phyloP scores from a whole-genome alignment of 37 sponge, comb jelly and placozoan species.

The Ephydatia muelleri region DNA sequence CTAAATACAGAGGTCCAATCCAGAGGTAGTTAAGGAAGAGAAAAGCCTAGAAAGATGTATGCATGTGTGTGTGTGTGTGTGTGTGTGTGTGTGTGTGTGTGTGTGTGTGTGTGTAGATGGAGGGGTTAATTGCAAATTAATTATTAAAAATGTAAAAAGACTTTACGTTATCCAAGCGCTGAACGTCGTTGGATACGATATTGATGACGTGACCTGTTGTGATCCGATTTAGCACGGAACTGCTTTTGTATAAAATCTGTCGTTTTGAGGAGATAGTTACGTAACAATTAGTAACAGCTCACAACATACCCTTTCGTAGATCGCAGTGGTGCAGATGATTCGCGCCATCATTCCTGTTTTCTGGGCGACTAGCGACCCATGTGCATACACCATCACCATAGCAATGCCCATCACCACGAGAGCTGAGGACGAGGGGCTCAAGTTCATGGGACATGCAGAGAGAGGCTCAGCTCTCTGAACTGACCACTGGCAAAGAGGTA shows the following conservation, averaged over 20 bases:
- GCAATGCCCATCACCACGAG: slow-evolving; percentile 16
- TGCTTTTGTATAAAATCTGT: background rate
- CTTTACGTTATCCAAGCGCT: slow-evolving; percentile 71
- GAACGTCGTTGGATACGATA: slow-evolving; percentile 77
- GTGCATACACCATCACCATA: slow-evolving; percentile 31
- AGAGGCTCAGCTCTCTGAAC: too few species aligned
- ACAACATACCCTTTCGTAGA: slow-evolving; percentile 59
- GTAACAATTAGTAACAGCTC: background rate
- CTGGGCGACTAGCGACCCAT: slow-evolving; percentile 25
- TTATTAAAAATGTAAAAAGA: background rate
- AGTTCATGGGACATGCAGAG: background rate
- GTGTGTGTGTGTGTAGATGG: too few species aligned
- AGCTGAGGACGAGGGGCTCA: background rate
- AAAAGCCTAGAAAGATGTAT: slow-evolving; percentile 44
- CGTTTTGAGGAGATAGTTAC: background rate
- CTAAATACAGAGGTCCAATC: slow-evolving; percentile 42
- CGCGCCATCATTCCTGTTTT: slow-evolving; percentile 51
- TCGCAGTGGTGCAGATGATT: slow-evolving; percentile 51
- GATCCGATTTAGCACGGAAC: slow-evolving; percentile 12
- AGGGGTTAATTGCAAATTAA: background rate
- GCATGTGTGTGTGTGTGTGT: too few species aligned
- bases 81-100: too few species aligned
- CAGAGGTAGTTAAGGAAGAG: slow-evolving; percentile 16
- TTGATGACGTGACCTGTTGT: slow-evolving; percentile 74
- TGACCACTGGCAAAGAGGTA: background rate